These are phyloP conservation scores for Synergus laeviventris DNA, from an alignment of 2,888 invertebrate genomes.

Conservation along the genomic window DNA sequence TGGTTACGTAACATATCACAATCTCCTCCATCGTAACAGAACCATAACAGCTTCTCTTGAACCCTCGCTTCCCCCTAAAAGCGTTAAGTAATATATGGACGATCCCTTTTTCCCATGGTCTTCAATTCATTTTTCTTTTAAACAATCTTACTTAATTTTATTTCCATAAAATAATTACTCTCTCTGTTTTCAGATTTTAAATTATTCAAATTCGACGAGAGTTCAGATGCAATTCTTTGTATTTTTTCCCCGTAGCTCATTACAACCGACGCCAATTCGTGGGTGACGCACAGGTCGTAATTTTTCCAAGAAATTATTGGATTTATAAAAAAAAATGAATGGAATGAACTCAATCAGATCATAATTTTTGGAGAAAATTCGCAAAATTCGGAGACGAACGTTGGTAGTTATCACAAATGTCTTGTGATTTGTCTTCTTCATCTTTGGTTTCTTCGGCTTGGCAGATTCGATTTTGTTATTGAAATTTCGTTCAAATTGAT, in stretches of 20 bases:
- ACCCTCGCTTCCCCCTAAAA: no score
- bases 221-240: not conserved
- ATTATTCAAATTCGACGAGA: not conserved
- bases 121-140: not conserved
- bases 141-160: not conserved
- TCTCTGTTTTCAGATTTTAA: not conserved
- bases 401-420: not conserved
- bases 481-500: not conserved
- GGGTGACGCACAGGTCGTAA: no score
- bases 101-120: no score
- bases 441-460: not conserved
- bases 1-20: no score
- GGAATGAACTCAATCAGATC: not conserved
- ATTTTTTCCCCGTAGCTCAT: not conserved
- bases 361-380: conserved; percentile 6
- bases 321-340: not conserved
- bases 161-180: not conserved
- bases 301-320: not conserved
- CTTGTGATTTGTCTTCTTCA: conserved; percentile 2
- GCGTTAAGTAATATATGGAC: no score
- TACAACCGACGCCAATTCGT: not conserved
- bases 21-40: no score
- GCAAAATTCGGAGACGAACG: not conserved
- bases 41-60: no score
- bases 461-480: not conserved